Base-by-base conservation (phyloP, 2,888 invertebrate genomes). In the Leptopilina myrica region DNA sequence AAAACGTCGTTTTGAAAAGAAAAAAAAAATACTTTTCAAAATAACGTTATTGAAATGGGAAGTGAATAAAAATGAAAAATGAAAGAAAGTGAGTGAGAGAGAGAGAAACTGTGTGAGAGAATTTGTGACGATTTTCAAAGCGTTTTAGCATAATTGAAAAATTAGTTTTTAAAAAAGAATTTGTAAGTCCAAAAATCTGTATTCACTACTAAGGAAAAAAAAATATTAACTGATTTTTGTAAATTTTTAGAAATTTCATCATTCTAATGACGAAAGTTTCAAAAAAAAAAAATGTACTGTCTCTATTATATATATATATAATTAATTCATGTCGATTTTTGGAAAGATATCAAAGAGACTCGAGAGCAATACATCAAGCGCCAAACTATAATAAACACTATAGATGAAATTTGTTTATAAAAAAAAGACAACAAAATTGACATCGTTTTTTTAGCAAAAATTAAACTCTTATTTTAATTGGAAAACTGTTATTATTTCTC, bases 1-100 rank as follows among this genome's bases (percentile, higher is more conserved):
- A 49, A 49, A 77, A 80, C 78, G 20, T 83, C 80, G 69, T 26
- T n/a, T 46, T 69, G 69, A 33, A 12, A 69, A 26, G 20, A 69
- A 20, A 26, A 49, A 49, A 69, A 69, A 49, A 53, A 69, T 26
- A 2, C 69, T 46, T 69, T 53, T 53, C 14, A 49, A 69, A 49
- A 69, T 69, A 12, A 53, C 49, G 49, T 53, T 67, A 49, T 15
- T 33, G 8, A 43, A 43, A 43, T 43, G 43, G 43, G 43, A 43
- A 43, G 8, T 43, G 43, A 43, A 43, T 5, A 43, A 43, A 43
- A 43, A 8, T 7, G 49, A 69, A 20, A 62, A 53, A 69, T 26
- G 7, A 33, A 11, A 49, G 12, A 49, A 11, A 11, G 12, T 12
- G 12, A 11, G 49, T 9, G 11, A 9, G 49, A 49, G 11, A 49